These are phyloP conservation scores for Drosophila micromelanica DNA, from an alignment of 1,140 invertebrate species.

Conservation along the genomic window DNA sequence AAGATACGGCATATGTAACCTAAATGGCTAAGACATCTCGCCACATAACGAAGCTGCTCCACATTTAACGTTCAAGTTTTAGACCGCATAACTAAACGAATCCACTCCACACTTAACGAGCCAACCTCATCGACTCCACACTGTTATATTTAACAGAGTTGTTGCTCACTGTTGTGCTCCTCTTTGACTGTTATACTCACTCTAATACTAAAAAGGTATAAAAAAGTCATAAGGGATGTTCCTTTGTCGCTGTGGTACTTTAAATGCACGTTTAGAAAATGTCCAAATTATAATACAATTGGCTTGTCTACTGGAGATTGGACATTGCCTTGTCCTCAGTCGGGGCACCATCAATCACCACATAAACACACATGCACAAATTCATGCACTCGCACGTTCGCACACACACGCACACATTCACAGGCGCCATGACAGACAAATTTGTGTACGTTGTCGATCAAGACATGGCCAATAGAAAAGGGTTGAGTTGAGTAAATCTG, in stretches of 20 bases:
- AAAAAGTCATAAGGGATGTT: conserved; percentile 4
- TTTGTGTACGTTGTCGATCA: conserved; percentile 60
- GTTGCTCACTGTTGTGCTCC: neutral
- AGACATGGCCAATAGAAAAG: conserved; percentile 65
- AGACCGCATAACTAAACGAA: neutral
- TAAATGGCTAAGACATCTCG: neutral
- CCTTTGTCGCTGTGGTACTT: neutral
- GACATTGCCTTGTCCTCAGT: neutral
- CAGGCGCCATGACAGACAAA: conserved; percentile 21
- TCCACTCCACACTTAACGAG: neutral
- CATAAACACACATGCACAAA: neutral
- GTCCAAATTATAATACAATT: conserved; percentile 34
- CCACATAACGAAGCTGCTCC: neutral
- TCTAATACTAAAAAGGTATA: conserved; percentile 9
- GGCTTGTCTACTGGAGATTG: conserved; percentile 27
- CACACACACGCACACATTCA: conserved; percentile 4
- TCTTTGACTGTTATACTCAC: conserved; percentile 16
- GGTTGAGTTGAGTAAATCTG: conserved; percentile 22
- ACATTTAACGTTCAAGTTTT: neutral
- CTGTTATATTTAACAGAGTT: neutral
- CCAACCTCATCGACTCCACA: neutral
- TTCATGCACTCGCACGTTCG: conserved; percentile 1
- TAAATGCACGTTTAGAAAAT: conserved; percentile 14
- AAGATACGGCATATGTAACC: neutral
- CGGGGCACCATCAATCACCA: conserved; percentile 36